These are phyloP conservation scores for Diloba caeruleocephala DNA, from an alignment of 2,888 invertebrate genomes.

Conservation along the genomic window DNA sequence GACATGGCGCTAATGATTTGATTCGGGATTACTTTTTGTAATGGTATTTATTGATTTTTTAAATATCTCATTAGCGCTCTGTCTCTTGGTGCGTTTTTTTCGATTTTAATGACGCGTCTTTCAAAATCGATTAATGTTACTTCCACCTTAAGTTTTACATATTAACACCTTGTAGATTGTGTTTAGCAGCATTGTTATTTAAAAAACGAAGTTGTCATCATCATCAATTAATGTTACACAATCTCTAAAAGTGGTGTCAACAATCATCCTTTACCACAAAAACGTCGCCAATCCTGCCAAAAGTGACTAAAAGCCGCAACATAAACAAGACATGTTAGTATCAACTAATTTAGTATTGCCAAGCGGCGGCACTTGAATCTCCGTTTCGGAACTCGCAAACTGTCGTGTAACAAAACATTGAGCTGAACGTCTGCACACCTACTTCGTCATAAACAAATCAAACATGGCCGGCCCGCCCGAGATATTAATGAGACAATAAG, in stretches of 20 bases:
- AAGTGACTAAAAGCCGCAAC: constrained; percentile 20
- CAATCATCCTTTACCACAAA: constrained; percentile 1
- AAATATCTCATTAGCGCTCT: neutral
- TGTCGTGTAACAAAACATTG: constrained; percentile 62
- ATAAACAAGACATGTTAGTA: constrained; percentile 39
- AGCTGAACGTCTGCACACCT: constrained; percentile 71
- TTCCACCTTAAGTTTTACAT: too few relatives aligned
- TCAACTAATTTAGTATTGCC: constrained; percentile 48
- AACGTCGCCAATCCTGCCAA: constrained; percentile 11
- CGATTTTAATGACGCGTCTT: too few relatives aligned
- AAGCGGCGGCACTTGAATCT: constrained; percentile 47
- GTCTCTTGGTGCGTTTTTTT: neutral
- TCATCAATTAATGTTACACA: too few relatives aligned
- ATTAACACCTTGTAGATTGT: too few relatives aligned
- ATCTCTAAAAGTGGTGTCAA: constrained; percentile 5
- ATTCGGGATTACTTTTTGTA: constrained; percentile 70
- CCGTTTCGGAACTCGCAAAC: constrained; percentile 56
- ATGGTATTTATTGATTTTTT: constrained; percentile 40
- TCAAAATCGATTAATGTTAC: too few relatives aligned
- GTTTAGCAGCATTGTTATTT: too few relatives aligned
- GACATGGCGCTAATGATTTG: constrained; percentile 84
- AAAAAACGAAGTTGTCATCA: too few relatives aligned
- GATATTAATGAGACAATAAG: constrained; percentile 89
- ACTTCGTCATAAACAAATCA: constrained; percentile 87
- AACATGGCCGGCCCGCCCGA: constrained; percentile 86